A percentile compares a stretch with the other conserved stretches of the same genome.
Evolutionary conservation across 2,888 invertebrate genomes (phyloP).

Genomic region (Aromia moschata): DNA sequence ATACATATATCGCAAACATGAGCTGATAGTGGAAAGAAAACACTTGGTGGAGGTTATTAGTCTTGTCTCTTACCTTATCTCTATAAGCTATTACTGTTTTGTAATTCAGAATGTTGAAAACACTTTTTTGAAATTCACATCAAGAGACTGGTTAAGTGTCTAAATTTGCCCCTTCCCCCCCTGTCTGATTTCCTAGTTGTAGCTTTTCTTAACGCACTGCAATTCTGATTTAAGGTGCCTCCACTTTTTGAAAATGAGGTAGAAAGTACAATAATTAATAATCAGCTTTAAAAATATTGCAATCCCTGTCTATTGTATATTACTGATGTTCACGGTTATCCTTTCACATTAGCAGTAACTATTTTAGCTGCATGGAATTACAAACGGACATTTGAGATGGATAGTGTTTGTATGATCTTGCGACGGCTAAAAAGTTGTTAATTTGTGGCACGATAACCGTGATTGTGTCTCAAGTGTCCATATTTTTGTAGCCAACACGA

Average conservation of each 20-base stretch:
- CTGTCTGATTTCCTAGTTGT: constrained; percentile 48
- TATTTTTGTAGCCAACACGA: constrained; percentile 48
- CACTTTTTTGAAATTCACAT: constrained; percentile 29
- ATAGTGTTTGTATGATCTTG: background rate
- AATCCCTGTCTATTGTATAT: constrained; percentile 40
- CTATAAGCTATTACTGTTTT: constrained; percentile 36
- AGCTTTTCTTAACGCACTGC: constrained; percentile 55
- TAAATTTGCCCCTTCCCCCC: constrained; percentile 39
- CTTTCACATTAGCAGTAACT: constrained; percentile 3
- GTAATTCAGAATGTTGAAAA: constrained; percentile 32
- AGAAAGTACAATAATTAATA: constrained; percentile 58
- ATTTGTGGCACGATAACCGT: constrained; percentile 33
- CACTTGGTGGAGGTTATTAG: background rate
- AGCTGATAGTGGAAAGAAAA: background rate
- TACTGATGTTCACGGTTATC: constrained; percentile 32
- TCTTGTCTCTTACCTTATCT: constrained; percentile 21
- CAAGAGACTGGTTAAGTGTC: constrained; percentile 41
- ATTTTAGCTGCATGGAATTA: background rate
- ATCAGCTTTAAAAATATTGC: constrained; percentile 51
- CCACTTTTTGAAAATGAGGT: constrained; percentile 43
- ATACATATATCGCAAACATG: no score
- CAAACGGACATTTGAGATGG: background rate
- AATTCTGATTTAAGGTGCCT: constrained; percentile 40
- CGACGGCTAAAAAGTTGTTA: constrained; percentile 23
- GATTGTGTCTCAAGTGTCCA: constrained; percentile 45